Conservation (phyloP, 2,113 vertebrate species). For the Thalassarche chlororhynchos region DNA sequence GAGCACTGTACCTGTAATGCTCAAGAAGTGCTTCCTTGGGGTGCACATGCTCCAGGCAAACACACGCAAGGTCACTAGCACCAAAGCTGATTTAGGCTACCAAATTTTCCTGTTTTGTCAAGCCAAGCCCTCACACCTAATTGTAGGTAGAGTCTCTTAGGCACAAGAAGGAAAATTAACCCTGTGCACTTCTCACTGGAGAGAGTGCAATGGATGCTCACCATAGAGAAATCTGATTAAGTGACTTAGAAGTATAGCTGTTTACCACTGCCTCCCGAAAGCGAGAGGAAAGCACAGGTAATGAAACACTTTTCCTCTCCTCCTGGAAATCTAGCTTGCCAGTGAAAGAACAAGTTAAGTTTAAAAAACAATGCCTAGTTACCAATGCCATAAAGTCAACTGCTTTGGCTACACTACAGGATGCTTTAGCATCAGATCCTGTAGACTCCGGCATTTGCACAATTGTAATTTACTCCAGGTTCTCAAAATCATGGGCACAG, state of each 20-base stretch:
- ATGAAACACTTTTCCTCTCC: not conserved
- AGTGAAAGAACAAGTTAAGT: not conserved
- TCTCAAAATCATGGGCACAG: not conserved
- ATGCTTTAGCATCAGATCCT: not conserved
- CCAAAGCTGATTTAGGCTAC: not conserved
- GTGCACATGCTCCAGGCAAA: fast-evolving
- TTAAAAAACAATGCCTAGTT: not conserved
- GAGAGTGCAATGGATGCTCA: fast-evolving
- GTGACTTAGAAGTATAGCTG: not conserved
- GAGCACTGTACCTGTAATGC: fast-evolving
- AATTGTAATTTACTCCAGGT: not conserved
- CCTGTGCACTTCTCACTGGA: not conserved
- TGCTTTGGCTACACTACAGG: not conserved
- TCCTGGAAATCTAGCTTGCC: not conserved
- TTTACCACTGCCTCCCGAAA: not conserved
- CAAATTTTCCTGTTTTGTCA: not conserved
- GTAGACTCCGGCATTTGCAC: not conserved
- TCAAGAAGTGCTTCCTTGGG: not conserved
- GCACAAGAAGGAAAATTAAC: not conserved
- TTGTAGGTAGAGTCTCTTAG: not conserved
- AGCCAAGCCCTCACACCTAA: not conserved
- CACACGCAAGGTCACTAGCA: not conserved
- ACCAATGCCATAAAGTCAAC: not conserved
- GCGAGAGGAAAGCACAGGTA: not conserved
- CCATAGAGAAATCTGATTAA: fast-evolving